Percentiles rank a stretch among this genome's conserved stretches.
phyloP scores from a whole-genome alignment of 2,797 vertebrate species.

The Allobates femoralis region DNA sequence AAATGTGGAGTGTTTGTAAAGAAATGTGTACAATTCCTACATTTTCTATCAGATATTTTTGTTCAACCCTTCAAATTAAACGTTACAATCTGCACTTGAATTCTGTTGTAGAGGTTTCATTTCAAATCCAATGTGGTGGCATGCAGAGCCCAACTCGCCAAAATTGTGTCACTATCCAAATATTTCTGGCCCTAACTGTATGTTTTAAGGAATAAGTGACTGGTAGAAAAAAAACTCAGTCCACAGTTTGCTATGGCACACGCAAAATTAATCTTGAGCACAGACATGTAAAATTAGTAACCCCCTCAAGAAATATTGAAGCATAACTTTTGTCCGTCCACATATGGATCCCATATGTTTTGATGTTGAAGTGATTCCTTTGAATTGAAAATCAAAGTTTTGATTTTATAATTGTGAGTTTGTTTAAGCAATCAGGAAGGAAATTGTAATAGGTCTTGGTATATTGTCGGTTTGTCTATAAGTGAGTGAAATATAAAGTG shows the following conservation, averaged over 20 bases:
- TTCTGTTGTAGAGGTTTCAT: too few species aligned
- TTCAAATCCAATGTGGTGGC: too few species aligned
- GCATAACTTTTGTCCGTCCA: background rate
- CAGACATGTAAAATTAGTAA: background rate
- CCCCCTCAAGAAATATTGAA: background rate
- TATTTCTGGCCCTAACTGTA: too few species aligned
- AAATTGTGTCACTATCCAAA: too few species aligned
- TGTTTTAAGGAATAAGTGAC: background rate
- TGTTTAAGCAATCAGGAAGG: background rate
- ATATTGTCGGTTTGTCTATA: background rate
- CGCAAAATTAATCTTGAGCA: background rate
- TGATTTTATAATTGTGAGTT: background rate
- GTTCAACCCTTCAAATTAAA: too few species aligned
- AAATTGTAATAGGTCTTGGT: background rate
- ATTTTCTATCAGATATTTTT: too few species aligned
- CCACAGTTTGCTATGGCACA: background rate
- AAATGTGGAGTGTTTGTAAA: too few species aligned
- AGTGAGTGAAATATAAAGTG: background rate
- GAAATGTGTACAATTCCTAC: too few species aligned
- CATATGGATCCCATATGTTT: background rate
- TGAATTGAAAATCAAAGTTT: background rate
- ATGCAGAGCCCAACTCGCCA: too few species aligned
- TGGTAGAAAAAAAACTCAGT: background rate
- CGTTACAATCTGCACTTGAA: too few species aligned
- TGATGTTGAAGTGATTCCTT: background rate